Conservation (phyloP, 2,888 invertebrate species). For the Timandra comae region DNA sequence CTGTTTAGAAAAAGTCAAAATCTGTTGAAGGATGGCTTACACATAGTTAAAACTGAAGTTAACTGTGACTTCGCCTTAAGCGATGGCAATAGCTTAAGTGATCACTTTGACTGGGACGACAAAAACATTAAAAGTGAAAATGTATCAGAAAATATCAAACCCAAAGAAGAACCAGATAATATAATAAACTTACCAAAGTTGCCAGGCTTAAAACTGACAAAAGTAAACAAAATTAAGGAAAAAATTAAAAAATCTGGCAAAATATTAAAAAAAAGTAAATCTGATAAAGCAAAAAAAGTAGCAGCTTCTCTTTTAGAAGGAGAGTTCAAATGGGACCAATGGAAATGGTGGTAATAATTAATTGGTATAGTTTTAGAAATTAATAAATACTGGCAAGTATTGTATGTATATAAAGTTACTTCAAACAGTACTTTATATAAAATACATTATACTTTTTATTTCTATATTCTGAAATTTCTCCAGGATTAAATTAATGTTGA, state of each 20-base stretch:
- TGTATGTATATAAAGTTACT: too few species aligned
- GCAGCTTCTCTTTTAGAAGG: slow-evolving; percentile 62
- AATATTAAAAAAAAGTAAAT: too few species aligned
- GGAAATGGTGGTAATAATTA: slow-evolving; percentile 61
- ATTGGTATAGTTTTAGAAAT: slow-evolving; percentile 1
- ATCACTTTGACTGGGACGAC: slow-evolving; percentile 29
- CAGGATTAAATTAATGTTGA: too few species aligned
- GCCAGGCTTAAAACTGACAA: not conserved
- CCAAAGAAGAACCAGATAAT: too few species aligned
- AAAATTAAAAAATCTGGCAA: too few species aligned
- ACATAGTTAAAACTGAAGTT: slow-evolving; percentile 41
- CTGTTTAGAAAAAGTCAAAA: slow-evolving; percentile 46
- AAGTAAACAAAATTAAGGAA: too few species aligned
- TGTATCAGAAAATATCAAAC: not conserved
- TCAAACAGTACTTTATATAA: too few species aligned
- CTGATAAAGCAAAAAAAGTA: slow-evolving; percentile 42
- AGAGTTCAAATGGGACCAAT: slow-evolving; percentile 57
- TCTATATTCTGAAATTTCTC: too few species aligned
- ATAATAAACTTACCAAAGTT: not conserved
- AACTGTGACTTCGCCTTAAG: slow-evolving; percentile 16
- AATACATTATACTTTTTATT: too few species aligned
- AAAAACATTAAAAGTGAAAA: slow-evolving; percentile 22
- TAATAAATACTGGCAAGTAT: too few species aligned
- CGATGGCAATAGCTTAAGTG: slow-evolving; percentile 14
- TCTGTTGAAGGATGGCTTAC: slow-evolving; percentile 39